These are phyloP conservation scores for Vireo griseus DNA, from an alignment of 2,797 vertebrate genomes.

Conservation along the genomic window DNA sequence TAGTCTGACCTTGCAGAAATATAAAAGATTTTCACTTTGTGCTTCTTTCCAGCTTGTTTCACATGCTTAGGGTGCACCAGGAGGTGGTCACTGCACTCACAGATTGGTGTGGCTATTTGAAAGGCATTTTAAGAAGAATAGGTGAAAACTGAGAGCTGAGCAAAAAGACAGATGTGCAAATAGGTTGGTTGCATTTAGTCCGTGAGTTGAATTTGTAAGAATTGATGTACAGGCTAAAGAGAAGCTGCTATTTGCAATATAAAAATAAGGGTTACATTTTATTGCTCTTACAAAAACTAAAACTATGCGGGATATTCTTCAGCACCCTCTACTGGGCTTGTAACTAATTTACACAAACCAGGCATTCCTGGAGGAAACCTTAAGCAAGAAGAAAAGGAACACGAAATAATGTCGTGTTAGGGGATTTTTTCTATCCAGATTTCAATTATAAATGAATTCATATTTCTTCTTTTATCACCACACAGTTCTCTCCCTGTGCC, in stretches of 20 bases:
- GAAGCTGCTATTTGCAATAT: background rate
- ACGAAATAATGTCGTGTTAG: background rate
- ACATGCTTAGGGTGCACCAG: background rate
- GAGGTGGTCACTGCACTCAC: background rate
- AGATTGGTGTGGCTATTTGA: background rate
- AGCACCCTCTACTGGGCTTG: background rate
- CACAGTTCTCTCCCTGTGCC: background rate
- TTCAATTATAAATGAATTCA: background rate
- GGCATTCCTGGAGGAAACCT: background rate
- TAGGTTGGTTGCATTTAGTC: background rate
- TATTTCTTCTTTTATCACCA: background rate
- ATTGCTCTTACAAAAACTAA: background rate
- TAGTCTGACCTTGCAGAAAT: background rate
- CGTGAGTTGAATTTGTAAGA: background rate
- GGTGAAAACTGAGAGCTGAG: background rate
- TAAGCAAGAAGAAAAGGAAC: background rate
- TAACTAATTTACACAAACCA: background rate
- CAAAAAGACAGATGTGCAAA: background rate
- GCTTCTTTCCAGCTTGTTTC: background rate
- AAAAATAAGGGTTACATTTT: background rate
- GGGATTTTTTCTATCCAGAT: no score
- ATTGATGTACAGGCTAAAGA: background rate
- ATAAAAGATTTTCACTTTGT: background rate
- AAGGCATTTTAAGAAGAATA: background rate
- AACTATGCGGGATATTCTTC: background rate